Conservation (phyloP, 1,140 invertebrate species). For the Plectrocnemia conspersa region DNA sequence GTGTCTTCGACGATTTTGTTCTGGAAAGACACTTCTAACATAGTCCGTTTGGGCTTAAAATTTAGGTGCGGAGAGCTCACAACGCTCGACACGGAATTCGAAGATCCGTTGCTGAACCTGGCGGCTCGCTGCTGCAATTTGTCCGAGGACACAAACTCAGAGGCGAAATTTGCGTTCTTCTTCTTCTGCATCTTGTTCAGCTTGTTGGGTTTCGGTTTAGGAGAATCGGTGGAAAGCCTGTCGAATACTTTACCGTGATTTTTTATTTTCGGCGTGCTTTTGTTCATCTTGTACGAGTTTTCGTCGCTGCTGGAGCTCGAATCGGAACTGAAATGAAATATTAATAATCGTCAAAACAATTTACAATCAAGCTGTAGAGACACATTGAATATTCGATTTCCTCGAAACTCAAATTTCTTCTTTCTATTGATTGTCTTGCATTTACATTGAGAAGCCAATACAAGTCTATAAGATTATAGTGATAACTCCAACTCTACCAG, state of each 20-base stretch:
- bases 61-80: constrained; percentile 44
- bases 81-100: constrained; percentile 39
- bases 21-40: constrained; percentile 39
- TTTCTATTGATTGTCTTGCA: too few relatives aligned
- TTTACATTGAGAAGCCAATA: too few relatives aligned
- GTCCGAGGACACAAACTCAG: constrained; percentile 64
- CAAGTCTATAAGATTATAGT: too few relatives aligned
- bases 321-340: constrained; percentile 43
- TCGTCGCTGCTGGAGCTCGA: constrained; percentile 47
- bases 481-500: too few relatives aligned
- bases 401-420: too few relatives aligned
- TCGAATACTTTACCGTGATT: constrained; percentile 45
- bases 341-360: too few relatives aligned
- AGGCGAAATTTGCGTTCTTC: constrained; percentile 63
- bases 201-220: constrained; percentile 47
- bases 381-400: too few relatives aligned
- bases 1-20: constrained; percentile 54
- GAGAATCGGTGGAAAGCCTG: constrained; percentile 46
- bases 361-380: too few relatives aligned
- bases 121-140: constrained; percentile 80
- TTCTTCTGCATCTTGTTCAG: constrained; percentile 53
- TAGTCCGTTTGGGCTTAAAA: constrained; percentile 40
- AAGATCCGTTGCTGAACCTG: constrained; percentile 59
- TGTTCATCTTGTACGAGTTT: constrained; percentile 39
- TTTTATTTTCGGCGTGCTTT: too few relatives aligned